Evolutionary conservation across 2,113 vertebrate genomes (phyloP), one percentile per base, ranked within the genome.

Genomic region (Bubalus kerabau): DNA sequence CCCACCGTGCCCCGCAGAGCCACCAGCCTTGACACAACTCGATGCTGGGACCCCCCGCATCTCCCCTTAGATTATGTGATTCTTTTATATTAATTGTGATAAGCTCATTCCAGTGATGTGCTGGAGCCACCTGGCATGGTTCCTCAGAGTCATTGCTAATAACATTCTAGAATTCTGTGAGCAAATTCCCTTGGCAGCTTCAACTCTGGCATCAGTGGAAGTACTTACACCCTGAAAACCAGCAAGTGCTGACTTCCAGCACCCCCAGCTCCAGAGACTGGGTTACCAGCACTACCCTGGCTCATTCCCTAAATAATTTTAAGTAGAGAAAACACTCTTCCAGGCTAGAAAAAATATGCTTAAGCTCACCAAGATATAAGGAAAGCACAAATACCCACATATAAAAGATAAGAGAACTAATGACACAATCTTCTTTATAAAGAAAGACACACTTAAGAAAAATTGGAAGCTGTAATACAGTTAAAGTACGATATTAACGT

Each of bases 271-370:
- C 64, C 15, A 28, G 54, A 62, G 11, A 78, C 24, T 3, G 54
- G 64, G 23, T n/a, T 80, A 60, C 26, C 28, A 59, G 85, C 43
- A 71, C 0, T 7, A 1, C 28, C 5, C 60, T 76, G 46, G 60
- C 54, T 71, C 26, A 4, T 4, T 40, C 40, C 12, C 83, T 96
- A 56, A 28, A 23, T 26, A 59, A 46, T 43, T 62, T 36, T 80
- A 95, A 87, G 87, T 23, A 64, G 67, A 89, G 50, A 74, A 93
- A 74, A 91, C 28, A 43, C 32, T 81, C 36, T 74, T 94, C 12
- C 48, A 82, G 76, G 23, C 21, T 32, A 88, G 60, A 52, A 56
- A 46, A 89, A 88, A 95, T 19, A 82, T 2, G 90, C 30, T 48
- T 40, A 76, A 13, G 52, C 48, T 76, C 76, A 19, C 28, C 56